A percentile compares a stretch with the other conserved stretches of the same genome.
phyloP scores from a whole-genome alignment of 2,797 vertebrate species.

The Pantherophis vulpinus region DNA sequence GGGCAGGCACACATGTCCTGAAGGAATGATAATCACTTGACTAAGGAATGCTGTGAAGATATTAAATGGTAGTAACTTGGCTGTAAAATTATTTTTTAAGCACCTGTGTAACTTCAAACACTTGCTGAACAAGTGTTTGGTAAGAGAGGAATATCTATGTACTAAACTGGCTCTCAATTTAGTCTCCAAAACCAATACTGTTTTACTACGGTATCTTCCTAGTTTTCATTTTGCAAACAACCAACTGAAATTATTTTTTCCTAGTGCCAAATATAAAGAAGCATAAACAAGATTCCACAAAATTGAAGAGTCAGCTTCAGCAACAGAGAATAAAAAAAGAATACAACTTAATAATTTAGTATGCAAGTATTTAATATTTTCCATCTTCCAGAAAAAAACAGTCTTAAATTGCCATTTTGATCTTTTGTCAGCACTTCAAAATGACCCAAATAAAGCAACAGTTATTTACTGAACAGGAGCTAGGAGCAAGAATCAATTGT shows the following conservation, averaged over 20 bases:
- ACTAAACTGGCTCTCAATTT: neutral
- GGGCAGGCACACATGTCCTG: neutral
- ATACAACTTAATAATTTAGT: neutral
- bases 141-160: neutral
- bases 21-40: neutral
- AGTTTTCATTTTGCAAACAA: neutral
- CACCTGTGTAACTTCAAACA: neutral
- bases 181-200: neutral
- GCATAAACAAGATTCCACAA: neutral
- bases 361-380: neutral
- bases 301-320: neutral
- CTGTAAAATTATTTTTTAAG: neutral
- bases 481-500: neutral
- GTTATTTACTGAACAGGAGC: neutral
- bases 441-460: neutral
- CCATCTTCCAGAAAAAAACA: neutral
- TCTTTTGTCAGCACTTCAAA: neutral
- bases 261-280: neutral
- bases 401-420: neutral
- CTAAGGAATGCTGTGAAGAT: neutral
- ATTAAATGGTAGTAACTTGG: neutral
- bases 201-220: neutral
- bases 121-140: neutral
- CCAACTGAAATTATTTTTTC: neutral
- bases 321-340: neutral